Evolutionary conservation across 2,113 vertebrate species (phyloP).

Genomic region (Myotis davidii): DNA sequence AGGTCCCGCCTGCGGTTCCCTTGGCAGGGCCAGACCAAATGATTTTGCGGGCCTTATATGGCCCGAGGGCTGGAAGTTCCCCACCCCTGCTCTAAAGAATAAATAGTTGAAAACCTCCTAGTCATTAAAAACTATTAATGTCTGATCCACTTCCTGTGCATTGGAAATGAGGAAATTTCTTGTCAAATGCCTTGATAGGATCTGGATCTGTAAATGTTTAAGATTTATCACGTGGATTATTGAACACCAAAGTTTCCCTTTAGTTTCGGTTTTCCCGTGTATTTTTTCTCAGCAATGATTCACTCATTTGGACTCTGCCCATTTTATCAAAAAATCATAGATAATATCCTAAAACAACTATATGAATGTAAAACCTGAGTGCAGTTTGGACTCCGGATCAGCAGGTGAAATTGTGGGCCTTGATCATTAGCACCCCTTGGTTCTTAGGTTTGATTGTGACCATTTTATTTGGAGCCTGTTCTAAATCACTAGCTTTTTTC

Average conservation of each 20-base stretch:
- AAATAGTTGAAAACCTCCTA: not conserved
- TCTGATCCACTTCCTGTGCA: slow-evolving; percentile 1
- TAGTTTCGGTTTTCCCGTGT: not conserved
- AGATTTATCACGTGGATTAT: slow-evolving; percentile 2
- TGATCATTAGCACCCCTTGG: not conserved
- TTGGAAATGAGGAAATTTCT: slow-evolving; percentile 18
- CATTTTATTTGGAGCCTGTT: slow-evolving; percentile 34
- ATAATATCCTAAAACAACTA: not conserved
- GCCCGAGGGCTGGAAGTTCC: too few relatives aligned
- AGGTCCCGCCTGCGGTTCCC: too few relatives aligned
- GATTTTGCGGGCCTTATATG: too few relatives aligned
- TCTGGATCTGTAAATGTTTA: slow-evolving; percentile 35
- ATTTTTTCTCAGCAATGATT: slow-evolving; percentile 14
- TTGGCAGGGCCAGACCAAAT: too few relatives aligned
- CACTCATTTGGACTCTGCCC: not conserved
- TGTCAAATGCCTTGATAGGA: not conserved
- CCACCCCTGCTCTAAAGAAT: not conserved
- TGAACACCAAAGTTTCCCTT: slow-evolving; percentile 42
- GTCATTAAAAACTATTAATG: slow-evolving; percentile 1
- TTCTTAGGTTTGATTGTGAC: not conserved
- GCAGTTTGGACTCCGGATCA: not conserved
- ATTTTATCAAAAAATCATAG: not conserved
- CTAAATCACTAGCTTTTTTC: not conserved
- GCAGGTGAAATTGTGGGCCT: not conserved
- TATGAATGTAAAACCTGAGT: slow-evolving; percentile 1